Evolutionary conservation across 2,113 vertebrate genomes (phyloP), one percentile per base, ranked within the genome.

Genomic region (Leuciscus idus): DNA sequence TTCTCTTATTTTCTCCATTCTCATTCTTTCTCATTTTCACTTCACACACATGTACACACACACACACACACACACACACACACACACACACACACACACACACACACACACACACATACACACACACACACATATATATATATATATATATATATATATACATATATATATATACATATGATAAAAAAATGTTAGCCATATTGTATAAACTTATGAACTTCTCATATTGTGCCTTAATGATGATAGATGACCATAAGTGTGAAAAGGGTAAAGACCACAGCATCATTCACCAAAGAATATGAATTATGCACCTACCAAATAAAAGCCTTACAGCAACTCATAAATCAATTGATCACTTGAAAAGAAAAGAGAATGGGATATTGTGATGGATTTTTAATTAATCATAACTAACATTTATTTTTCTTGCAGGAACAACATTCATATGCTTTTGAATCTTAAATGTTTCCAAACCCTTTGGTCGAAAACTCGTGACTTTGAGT

Each of bases 171-270:
- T 1, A 46, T 6, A 28, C 0, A 33, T 57, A 61, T 61, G 55
- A 43, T 39, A 33, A 80, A 61, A 61, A 80, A 80, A 80, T 80
- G 30, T 61, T 61, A 26, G 36, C 4, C 77, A 80, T 43, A 80
- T 61, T 39, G 52, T 76, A 85, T 48, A 52, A 46, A 64, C 59
- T 30, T 39, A 30, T 12, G 48, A 74, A 75, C 8, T 62, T 33
- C 73, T n/a, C 19, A 52, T 62, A 87, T 89, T 90, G 89, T 90
- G 88, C 68, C 85, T 89, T 93, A 94, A 94, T 93, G 92, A 94
- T 93, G 93, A 93, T 91, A 93, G 93, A 94, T 92, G 81, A 59
- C 70, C 4, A 2, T 55, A 23, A 43, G 52, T 62, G 77, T 80
- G 23, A 80, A 80, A 61, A 62, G 57, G 21, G 19, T 62, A 80